Evolutionary conservation across 2,797 vertebrate species (phyloP), one percentile per base, ranked within the genome.

Genomic region (Oreortyx pictus): DNA sequence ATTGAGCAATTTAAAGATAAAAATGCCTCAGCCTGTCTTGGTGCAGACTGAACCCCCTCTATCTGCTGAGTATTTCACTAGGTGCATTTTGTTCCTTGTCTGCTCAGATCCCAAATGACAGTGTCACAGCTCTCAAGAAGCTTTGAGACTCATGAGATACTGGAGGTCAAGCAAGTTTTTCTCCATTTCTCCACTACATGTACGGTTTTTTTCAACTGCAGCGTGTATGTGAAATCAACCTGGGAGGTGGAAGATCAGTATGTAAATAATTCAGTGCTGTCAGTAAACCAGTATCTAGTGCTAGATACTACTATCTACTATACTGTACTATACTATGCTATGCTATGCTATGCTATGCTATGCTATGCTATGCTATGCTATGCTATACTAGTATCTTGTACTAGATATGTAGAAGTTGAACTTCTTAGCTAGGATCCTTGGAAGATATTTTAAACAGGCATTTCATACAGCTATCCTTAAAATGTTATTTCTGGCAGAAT

Each of bases 151-250:
- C 19, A 0, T 2, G 64, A 94, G 50, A 61, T 27, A n/a, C 46
- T 72, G 23, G 24, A 81, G 75, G 54, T 74, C 41, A 75, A 60
- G 17, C 72, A 91, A 89, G 68, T 29, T 90, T 80, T 95, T 57
- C 65, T 85, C 46, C 2, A 0, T 80, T 95, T 57, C 65, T 85
- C 46, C 2, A 0, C 76, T 57, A 14, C 25, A 46, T 43, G 49
- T 17, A 65, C 4, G 74, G 6, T 9, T 61, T 68, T 93, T 79
- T 84, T 18, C 41, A 61, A 14, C 23, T 78, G 5, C 16, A 52
- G 35, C 33, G 75, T 11, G 22, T 24, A 83, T 0, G 0, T 57
- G 12, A 84, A 84, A 50, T 70, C 67, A 57, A 16, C 67, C 82
- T 19, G 16, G 33, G 60, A 88, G n/a, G 57, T 46, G 74, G 50